Evolutionary conservation across 2,797 vertebrate genomes (phyloP), one percentile per base, ranked within the genome.

Genomic region (Peromyscus aztecus): DNA sequence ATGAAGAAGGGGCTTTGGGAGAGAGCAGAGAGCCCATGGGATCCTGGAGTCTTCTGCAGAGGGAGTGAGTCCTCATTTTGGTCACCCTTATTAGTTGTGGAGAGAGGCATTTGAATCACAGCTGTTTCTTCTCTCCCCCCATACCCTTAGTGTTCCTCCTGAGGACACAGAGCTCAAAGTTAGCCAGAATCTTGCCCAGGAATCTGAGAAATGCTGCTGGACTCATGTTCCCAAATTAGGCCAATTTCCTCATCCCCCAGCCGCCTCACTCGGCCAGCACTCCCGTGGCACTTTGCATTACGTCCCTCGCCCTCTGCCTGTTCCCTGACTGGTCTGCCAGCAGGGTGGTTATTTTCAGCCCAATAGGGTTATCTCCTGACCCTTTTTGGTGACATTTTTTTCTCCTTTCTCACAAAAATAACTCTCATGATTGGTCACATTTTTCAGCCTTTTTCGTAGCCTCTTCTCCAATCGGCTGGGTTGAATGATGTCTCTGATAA

Each of bases 171-270:
- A 55, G 90, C 96, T 98, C 98, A 98, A 98, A 98, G 91, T 95
- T 97, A 97, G 98, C 98, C 98, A 98, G 94, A 98, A 98, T 98
- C 98, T 97, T 93, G 98, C 98, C 87, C 93, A 98, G 98, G 99
- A 99, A 99, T 99, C 98, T 98, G 87, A 99, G 98, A 98, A 98
- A 99, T 99, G 99, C 98, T 98, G 98, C 98, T 98, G 98, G 99
- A 99, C 98, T 99, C 99, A 99, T 99, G 99, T 99, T 99, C 98
- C 99, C 99, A 99, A 99, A 99, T 99, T 99, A 99, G 99, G 99
- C 98, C 99, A 99, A 97, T 98, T 99, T 99, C 98, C 98, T 99
- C 98, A 98, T 97, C 96, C 90, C 94, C 97, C 95, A 95, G 98
- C 98, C 96, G 98, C 98, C 96, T 94, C 94, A n/a, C 96, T 71